These are phyloP conservation scores for Endomychus coccineus DNA, from an alignment of 2,888 invertebrate species.

Conservation along the genomic window DNA sequence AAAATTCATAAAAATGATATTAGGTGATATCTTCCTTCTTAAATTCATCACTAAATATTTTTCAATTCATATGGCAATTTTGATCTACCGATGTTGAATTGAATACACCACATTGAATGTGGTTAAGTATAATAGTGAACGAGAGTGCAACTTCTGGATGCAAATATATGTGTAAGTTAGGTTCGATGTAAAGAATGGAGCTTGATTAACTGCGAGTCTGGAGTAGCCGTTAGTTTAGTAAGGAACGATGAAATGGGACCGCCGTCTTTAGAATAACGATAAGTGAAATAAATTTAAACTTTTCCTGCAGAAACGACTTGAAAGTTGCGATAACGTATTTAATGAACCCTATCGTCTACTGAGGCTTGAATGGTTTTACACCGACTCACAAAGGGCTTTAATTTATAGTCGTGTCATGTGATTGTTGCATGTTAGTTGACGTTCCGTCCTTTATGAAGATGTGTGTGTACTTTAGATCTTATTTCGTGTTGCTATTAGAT, in stretches of 20 bases:
- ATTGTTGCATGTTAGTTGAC: constrained; percentile 38
- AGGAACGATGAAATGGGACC: constrained; percentile 24
- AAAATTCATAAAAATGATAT: no score
- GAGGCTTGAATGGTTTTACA: constrained; percentile 35
- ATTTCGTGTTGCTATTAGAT: no score
- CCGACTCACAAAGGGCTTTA: constrained; percentile 38
- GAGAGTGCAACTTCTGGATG: no score
- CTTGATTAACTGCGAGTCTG: constrained; percentile 18
- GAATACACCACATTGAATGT: no score
- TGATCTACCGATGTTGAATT: no score
- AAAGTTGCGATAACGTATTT: constrained; percentile 43
- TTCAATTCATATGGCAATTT: no score
- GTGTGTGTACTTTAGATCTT: no score
- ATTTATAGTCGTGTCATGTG: constrained; percentile 39
- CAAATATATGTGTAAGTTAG: no score
- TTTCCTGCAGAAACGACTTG: constrained; percentile 39
- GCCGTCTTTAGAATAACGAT: constrained; percentile 38
- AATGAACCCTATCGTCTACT: constrained; percentile 43
- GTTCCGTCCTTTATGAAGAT: no score
- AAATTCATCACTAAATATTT: no score
- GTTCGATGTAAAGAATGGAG: neutral
- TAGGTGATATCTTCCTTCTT: no score
- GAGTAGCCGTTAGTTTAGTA: constrained; percentile 14
- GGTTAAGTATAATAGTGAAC: no score
- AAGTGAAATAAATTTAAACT: constrained; percentile 45